Base-by-base conservation (phyloP, 2,888 invertebrate species). In the Magallana nippona region DNA sequence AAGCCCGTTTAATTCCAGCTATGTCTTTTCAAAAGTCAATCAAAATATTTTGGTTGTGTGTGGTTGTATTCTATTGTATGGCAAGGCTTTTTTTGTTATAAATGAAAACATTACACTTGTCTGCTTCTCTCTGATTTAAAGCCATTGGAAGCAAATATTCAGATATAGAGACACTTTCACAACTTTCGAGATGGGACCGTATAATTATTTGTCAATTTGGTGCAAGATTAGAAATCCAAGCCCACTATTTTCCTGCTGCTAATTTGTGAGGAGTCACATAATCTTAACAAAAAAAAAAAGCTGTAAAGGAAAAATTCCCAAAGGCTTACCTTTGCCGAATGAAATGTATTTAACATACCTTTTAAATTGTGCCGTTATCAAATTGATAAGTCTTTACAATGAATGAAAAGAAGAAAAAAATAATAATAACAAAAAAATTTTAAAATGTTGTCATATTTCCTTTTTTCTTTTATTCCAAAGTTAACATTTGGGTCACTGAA, bases 331-430 rank as follows among this genome's bases (percentile, higher is more conserved):
- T 60, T 60, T 60, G 63, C 13, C 8, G 71, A 22, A 71, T 71
- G 32, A 71, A 71, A 71, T 71, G 32, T 71, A 71, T 71, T 71
- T 71, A 71, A 27, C 71, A 71, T 71, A 71, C 71, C 71, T 71
- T 71, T 71, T 71, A 22, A 71, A 71, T 71, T 71, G 71, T 71
- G 27, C 15, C 8, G 11, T 32, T 71, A 71, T 71, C 71, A 71
- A 71, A 71, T 13, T 71, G 71, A 71, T 71, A 71, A 71, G 71
- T 27, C 32, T 71, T 15, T 27, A 2, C 32, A 15, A 13, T 17
- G 17, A 78, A 15, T 55, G n/a, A 55, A 55, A 17, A 55, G 19
- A 55, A n/a, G 5, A 44, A 44, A 44, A 44, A 44, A 44, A 44
- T 44, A 78, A 78, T 55, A 55, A 78, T 19, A 56, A 56, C 19